Percentiles rank a stretch among this genome's conserved stretches.
These are phyloP conservation scores for Scrobipalpa costella DNA, from an alignment of 2,888 invertebrate species.

Conservation along the genomic window DNA sequence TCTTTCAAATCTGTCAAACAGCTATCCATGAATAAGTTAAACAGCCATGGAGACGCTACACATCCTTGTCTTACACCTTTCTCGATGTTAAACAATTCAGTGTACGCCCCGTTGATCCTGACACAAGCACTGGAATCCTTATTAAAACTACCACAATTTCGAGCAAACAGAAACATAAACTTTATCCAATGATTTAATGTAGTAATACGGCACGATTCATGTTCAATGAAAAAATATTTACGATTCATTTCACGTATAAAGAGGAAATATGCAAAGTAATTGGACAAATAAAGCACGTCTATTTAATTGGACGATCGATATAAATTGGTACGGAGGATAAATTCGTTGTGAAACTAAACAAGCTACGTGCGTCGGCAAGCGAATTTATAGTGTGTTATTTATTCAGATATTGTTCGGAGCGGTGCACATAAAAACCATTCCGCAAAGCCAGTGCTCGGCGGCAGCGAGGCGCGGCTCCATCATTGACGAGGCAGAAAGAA, in stretches of 20 bases:
- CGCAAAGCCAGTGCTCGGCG: constrained; percentile 41
- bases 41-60: no score
- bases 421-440: constrained; percentile 32
- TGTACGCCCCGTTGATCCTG: no score
- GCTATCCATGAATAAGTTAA: no score
- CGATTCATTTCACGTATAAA: constrained; percentile 16
- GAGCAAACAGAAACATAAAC: constrained; percentile 50
- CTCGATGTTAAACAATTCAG: no score
- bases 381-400: not conserved
- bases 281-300: constrained; percentile 23
- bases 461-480: constrained; percentile 53
- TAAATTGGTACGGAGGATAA: constrained; percentile 11
- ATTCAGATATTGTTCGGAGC: constrained; percentile 14
- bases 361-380: constrained; percentile 5
- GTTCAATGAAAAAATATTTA: constrained; percentile 7
- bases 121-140: no score
- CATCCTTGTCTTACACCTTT: no score
- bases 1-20: no score
- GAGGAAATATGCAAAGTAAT: constrained; percentile 27
- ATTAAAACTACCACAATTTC: constrained; percentile 56
- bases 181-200: constrained; percentile 7
- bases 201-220: not conserved
- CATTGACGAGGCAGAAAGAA: constrained; percentile 75
- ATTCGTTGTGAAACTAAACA: constrained; percentile 16
- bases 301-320: constrained; percentile 16